phyloP scores from a whole-genome alignment of 1,140 invertebrate species.

The Berghia stephanieae region DNA sequence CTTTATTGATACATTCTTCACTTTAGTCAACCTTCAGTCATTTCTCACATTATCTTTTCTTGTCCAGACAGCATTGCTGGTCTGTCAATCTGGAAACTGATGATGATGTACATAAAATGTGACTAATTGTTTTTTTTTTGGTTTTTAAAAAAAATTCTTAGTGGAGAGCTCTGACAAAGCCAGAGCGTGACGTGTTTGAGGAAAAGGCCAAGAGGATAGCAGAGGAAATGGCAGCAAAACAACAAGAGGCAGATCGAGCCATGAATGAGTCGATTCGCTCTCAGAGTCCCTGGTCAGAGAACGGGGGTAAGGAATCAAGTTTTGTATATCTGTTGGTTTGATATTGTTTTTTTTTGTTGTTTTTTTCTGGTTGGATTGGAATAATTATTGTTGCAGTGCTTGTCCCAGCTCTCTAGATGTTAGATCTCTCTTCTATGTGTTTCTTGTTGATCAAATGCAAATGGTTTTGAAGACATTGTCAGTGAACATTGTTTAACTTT shows the following conservation, averaged over 20 bases:
- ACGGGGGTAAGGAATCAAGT: slow-evolving; percentile 22
- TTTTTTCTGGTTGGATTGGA: no score
- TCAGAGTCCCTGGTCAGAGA: slow-evolving; percentile 52
- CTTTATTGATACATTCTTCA: no score
- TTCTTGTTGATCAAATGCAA: neutral
- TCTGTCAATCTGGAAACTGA: no score
- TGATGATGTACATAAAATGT: neutral
- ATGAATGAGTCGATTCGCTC: slow-evolving; percentile 55
- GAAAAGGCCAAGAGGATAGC: slow-evolving; percentile 60
- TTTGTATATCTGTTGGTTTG: neutral
- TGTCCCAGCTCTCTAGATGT: neutral
- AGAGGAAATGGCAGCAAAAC: slow-evolving; percentile 60
- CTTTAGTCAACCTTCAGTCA: no score
- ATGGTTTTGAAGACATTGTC: neutral
- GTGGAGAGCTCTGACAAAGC: slow-evolving; percentile 89
- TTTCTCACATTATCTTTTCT: no score
- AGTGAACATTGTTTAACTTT: neutral
- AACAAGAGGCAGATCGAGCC: slow-evolving; percentile 57
- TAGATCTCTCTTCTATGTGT: neutral
- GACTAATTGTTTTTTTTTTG: slow-evolving; percentile 1
- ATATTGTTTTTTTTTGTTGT: neutral
- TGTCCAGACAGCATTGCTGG: no score
- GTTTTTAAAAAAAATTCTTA: no score
- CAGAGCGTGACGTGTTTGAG: slow-evolving; percentile 93
- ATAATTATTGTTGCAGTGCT: neutral